Conservation (phyloP, 2,797 vertebrate species). For the Sternotherus odoratus region DNA sequence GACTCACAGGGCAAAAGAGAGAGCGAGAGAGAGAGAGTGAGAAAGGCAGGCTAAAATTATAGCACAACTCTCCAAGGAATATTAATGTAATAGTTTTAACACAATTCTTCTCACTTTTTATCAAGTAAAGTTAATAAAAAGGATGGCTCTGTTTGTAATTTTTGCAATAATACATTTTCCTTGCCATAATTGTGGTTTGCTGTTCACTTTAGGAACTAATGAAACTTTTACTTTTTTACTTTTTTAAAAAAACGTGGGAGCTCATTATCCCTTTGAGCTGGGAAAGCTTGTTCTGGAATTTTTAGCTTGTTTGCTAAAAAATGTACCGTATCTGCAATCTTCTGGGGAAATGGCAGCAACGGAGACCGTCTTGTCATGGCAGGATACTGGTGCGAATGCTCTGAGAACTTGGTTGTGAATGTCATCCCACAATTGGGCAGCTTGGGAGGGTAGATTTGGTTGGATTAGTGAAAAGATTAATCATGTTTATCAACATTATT, state of each 20-base stretch:
- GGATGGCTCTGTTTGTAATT: conserved; percentile 67
- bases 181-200: conserved; percentile 52
- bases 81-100: conserved; percentile 75
- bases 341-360: not conserved
- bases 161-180: conserved; percentile 59
- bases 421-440: not conserved
- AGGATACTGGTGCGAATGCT: not conserved
- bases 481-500: not conserved
- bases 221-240: not conserved
- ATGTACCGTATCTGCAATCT: not conserved
- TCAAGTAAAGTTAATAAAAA: conserved; percentile 71
- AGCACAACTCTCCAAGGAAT: conserved; percentile 70
- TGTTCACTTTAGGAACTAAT: conserved; percentile 4
- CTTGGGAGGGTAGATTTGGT: not conserved
- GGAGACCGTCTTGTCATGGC: not conserved
- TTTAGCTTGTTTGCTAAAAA: conserved; percentile 54
- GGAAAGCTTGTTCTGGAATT: not conserved
- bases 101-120: conserved; percentile 66
- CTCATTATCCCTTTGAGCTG: conserved; percentile 10
- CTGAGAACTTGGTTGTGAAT: not conserved
- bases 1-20: conserved; percentile 72
- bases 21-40: conserved; percentile 39
- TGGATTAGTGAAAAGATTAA: not conserved
- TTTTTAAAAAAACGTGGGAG: not conserved
- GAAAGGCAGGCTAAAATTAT: conserved; percentile 73